Conservation (phyloP, 2,888 invertebrate species). For the Dasysyrphus albostriatus region DNA sequence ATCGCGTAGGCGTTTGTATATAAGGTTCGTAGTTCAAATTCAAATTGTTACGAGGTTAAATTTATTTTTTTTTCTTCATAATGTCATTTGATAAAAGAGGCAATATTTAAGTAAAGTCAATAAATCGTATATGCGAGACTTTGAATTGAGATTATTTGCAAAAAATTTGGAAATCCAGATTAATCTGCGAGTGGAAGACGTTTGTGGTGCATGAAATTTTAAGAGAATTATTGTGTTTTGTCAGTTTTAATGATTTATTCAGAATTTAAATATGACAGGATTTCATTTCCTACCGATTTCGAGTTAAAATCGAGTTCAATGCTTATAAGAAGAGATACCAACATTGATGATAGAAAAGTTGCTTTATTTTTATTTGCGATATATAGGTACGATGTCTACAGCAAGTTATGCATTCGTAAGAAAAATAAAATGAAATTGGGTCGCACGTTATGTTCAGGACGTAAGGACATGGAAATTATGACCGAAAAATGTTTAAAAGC, state of each 20-base stretch:
- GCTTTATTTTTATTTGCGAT: no score
- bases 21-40: conserved; percentile 7
- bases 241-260: not conserved
- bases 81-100: conserved; percentile 8
- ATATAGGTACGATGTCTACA: no score
- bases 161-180: not conserved
- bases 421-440: no score
- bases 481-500: no score
- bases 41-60: not conserved
- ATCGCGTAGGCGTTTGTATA: not conserved
- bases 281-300: not conserved
- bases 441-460: no score
- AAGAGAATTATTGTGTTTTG: not conserved
- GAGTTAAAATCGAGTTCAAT: no score
- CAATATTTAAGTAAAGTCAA: conserved; percentile 1
- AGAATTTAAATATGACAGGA: not conserved
- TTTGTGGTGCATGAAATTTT: not conserved
- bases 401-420: no score
- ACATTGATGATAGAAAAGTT: no score
- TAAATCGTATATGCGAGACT: conserved; percentile 4
- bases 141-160: conserved; percentile 11
- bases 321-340: no score
- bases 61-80: not conserved
- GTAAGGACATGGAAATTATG: no score
- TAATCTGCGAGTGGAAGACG: not conserved